Conservation (phyloP, 2,113 vertebrate genomes). For the Leptobrachium leishanense region DNA sequence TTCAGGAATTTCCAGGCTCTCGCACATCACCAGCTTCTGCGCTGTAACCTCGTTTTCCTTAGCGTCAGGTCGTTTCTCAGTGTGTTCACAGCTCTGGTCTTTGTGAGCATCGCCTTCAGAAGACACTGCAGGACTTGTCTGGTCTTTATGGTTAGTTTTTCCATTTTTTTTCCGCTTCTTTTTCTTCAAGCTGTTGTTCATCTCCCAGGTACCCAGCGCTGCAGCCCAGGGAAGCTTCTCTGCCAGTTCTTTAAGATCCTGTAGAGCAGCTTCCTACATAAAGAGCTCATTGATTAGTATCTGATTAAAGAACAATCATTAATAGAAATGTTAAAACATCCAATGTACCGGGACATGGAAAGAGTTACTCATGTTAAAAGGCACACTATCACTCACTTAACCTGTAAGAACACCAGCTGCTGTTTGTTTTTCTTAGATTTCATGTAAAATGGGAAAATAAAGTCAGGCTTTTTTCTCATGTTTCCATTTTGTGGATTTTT, state of each 20-base stretch:
- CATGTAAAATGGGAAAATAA: too few species aligned
- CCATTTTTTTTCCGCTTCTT: conserved; percentile 76
- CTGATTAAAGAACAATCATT: too few species aligned
- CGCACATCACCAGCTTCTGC: not conserved
- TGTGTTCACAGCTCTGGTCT: conserved; percentile 50
- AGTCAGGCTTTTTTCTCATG: too few species aligned
- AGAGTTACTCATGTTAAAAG: too few species aligned
- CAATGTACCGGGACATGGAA: too few species aligned
- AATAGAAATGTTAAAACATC: too few species aligned
- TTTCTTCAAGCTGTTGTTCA: conserved; percentile 88
- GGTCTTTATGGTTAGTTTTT: conserved; percentile 32
- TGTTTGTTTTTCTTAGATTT: too few species aligned
- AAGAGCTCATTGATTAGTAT: not conserved
- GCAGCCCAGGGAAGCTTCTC: conserved; percentile 81
- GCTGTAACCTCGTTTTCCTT: not conserved
- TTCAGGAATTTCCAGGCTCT: not conserved
- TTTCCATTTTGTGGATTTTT: too few species aligned
- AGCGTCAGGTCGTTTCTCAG: not conserved
- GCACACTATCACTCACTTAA: too few species aligned
- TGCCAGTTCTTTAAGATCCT: conserved; percentile 83
- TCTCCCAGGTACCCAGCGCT: conserved; percentile 85
- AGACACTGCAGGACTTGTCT: conserved; percentile 54
- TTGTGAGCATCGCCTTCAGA: conserved; percentile 29
- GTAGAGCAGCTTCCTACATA: conserved; percentile 82
- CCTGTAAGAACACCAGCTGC: too few species aligned